Evolutionary conservation across 2,113 vertebrate species (phyloP).

Genomic region (Axis porcinus): DNA sequence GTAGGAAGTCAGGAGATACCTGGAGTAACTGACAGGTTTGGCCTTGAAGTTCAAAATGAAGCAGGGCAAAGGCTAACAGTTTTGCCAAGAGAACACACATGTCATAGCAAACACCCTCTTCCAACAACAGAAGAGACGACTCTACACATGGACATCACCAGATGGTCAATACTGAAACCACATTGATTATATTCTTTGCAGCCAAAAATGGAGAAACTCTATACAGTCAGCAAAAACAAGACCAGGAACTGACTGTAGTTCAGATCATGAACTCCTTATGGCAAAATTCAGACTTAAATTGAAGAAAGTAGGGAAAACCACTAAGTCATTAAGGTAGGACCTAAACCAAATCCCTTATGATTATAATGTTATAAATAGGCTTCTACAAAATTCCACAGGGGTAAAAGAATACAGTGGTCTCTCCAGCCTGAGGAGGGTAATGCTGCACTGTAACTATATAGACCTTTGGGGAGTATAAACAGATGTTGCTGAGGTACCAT

Average conservation of each 20-base stretch:
- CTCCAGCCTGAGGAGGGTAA: not conserved
- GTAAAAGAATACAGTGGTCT: not conserved
- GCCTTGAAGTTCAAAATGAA: not conserved
- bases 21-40: not conserved
- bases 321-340: not conserved
- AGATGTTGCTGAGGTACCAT: not conserved
- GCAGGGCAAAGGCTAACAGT: not conserved
- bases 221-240: not conserved
- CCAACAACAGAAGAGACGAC: not conserved
- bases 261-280: not conserved
- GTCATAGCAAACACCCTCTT: not conserved
- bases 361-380: not conserved
- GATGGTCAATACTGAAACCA: not conserved
- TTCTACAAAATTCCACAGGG: not conserved
- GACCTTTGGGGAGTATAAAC: not conserved
- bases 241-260: not conserved
- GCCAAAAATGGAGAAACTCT: not conserved
- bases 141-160: not conserved
- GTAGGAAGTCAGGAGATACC: not conserved
- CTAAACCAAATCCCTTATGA: not conserved
- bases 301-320: not conserved
- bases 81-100: not conserved
- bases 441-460: not conserved
- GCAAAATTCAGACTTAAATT: not conserved
- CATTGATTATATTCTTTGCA: not conserved